Conservation (phyloP, 2,888 invertebrate species). For the Pachymerium ferrugineum region DNA sequence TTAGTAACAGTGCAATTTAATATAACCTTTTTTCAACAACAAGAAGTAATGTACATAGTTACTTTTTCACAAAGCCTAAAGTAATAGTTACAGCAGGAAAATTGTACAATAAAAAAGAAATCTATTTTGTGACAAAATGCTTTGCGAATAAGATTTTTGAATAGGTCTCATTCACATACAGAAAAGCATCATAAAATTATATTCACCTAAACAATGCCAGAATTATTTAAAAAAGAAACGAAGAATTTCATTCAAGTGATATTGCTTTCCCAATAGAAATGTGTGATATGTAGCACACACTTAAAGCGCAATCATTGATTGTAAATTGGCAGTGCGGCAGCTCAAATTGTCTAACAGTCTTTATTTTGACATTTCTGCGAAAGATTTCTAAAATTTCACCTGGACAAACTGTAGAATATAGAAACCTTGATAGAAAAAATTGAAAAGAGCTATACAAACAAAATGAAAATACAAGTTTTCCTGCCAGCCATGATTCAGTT, state of each 20-base stretch:
- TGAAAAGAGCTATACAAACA: conserved; percentile 12
- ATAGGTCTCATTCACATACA: background rate
- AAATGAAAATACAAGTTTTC: background rate
- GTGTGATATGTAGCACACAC: conserved; percentile 23
- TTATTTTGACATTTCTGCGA: background rate
- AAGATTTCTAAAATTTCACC: background rate
- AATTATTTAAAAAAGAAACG: background rate
- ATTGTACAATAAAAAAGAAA: no score
- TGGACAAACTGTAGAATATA: background rate
- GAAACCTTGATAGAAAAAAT: conserved; percentile 10
- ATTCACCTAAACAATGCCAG: background rate
- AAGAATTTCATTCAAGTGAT: background rate
- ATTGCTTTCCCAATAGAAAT: conserved; percentile 23
- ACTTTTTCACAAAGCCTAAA: no score
- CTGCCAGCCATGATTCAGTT: conserved; percentile 15
- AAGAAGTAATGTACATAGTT: no score
- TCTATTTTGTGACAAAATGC: no score
- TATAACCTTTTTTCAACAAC: no score
- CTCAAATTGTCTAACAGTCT: background rate
- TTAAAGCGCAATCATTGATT: conserved; percentile 14
- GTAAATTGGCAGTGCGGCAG: conserved; percentile 7
- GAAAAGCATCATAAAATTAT: background rate
- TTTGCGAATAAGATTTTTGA: no score
- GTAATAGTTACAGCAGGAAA: no score
- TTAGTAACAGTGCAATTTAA: no score